These are phyloP conservation scores for Scaptomyza pallida DNA, from an alignment of 1,140 invertebrate genomes.

Conservation along the genomic window DNA sequence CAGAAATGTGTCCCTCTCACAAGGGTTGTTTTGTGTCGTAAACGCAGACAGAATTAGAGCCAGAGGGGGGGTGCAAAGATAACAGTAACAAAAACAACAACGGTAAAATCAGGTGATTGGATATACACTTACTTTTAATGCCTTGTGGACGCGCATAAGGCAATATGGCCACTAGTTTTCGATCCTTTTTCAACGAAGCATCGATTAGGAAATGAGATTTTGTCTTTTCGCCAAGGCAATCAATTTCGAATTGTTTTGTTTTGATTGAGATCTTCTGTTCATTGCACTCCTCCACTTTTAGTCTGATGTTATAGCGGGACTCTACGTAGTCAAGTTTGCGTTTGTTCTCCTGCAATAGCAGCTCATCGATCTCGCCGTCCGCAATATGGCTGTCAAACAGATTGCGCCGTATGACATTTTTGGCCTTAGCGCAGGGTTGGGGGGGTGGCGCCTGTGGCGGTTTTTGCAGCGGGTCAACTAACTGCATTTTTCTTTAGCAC, in stretches of 20 bases:
- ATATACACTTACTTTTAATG: slow-evolving; percentile 53
- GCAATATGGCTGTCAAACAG: slow-evolving; percentile 36
- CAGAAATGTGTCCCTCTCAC: slow-evolving; percentile 18
- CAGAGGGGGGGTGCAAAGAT: slow-evolving; percentile 26
- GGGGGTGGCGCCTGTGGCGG: not conserved
- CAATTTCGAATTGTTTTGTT: slow-evolving; percentile 5
- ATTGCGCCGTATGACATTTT: slow-evolving; percentile 31
- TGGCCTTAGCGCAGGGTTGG: not conserved
- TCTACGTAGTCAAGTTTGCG: not conserved
- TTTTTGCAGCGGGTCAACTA: slow-evolving; percentile 9
- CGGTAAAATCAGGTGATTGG: slow-evolving; percentile 58
- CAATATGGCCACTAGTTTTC: not conserved
- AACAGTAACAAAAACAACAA: too few relatives aligned
- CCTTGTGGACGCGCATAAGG: slow-evolving; percentile 14
- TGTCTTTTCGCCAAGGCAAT: not conserved
- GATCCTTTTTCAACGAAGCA: not conserved
- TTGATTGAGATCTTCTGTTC: slow-evolving; percentile 32
- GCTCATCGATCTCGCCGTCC: slow-evolving; percentile 15
- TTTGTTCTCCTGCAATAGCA: slow-evolving; percentile 21
- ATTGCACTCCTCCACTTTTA: slow-evolving; percentile 18
- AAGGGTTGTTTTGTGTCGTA: slow-evolving; percentile 3
- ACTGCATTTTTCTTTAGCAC: slow-evolving; percentile 14
- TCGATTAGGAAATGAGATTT: not conserved
- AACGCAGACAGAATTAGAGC: not conserved
- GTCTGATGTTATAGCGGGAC: slow-evolving; percentile 16